phyloP scores from a whole-genome alignment of 2,113 vertebrate genomes.

The Himantopus leucocephalus region DNA sequence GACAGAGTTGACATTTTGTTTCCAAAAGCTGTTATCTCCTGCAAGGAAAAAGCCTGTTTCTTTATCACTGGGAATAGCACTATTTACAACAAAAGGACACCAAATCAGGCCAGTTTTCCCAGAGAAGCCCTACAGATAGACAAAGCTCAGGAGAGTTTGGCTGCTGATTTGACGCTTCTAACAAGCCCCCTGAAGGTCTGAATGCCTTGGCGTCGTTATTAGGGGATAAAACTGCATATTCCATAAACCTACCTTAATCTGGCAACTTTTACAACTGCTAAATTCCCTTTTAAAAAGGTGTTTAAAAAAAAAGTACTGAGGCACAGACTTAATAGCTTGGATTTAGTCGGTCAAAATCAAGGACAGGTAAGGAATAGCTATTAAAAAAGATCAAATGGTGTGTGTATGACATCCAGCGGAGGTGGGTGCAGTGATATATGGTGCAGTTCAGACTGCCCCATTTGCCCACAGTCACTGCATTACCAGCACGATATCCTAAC shows the following conservation, averaged over 20 bases:
- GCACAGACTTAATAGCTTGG: not conserved
- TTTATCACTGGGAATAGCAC: not conserved
- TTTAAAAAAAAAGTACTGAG: not conserved
- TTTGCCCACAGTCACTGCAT: not conserved
- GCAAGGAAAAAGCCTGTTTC: not conserved
- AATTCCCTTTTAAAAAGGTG: not conserved
- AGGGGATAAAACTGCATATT: not conserved
- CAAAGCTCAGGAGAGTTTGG: not conserved
- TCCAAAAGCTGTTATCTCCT: not conserved
- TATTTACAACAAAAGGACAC: not conserved
- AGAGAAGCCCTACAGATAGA: not conserved
- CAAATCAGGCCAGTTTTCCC: not conserved
- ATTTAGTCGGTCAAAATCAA: conserved; percentile 16
- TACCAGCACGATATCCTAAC: not conserved
- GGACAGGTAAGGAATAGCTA: not conserved
- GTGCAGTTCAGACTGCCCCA: not conserved
- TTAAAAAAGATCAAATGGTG: not conserved
- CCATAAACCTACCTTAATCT: not conserved
- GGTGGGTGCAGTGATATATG: not conserved
- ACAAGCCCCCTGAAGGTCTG: not conserved
- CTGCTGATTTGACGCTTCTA: not conserved
- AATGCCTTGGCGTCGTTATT: not conserved
- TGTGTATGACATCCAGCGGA: accelerated
- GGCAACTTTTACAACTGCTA: not conserved
- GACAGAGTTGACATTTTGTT: not conserved